Base-by-base conservation (phyloP, 2,797 vertebrate species). In the Epinephelus malabaricus region DNA sequence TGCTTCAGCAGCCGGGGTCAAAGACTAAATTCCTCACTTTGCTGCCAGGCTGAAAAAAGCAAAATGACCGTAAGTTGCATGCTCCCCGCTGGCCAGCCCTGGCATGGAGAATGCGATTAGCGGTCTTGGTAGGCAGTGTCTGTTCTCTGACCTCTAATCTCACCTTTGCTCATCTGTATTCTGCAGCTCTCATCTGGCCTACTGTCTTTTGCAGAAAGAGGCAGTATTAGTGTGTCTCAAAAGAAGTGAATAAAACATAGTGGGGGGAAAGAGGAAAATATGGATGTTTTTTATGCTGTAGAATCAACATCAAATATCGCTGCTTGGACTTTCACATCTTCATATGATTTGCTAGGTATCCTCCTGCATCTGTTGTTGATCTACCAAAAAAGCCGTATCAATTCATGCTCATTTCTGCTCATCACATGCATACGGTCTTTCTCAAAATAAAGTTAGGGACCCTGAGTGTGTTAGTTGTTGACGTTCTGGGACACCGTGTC, bases 61-160 rank as follows among this genome's bases (percentile, higher is more conserved):
- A 54, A 34, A 54, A 50, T 58, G 53, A 18, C 80, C 11, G 11
- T 17, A 25, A 65, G 73, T 14, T 50, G 60, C 43, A 4, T 2
- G 56, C 46, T 83, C 68, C 76, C 69, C 3, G 18, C 69, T 49
- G 78, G 69, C 25, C 30, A 21, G 68, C 55, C 9, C 4, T 53
- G 17, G 72, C 25, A 21, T 74, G 82, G 66, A 78, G 75, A 88
- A 83, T 78, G 58, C 71, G 66, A 85, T 89, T 71, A 88, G 66
- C 7, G 12, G 70, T 69, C 47, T 69, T 63, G 71, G 79, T 78
- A 50, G 69, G 66, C 65, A 46, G 49, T 12, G 63, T 82, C 78
- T 86, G 81, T 83, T 80, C 73, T 46, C 82, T 86, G 89, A 92
- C 90, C 89, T 86, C 81, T 67, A 75, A 62, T 77, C 76, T 87